phyloP scores from a whole-genome alignment of 2,888 invertebrate species.

The Lithodes maja region DNA sequence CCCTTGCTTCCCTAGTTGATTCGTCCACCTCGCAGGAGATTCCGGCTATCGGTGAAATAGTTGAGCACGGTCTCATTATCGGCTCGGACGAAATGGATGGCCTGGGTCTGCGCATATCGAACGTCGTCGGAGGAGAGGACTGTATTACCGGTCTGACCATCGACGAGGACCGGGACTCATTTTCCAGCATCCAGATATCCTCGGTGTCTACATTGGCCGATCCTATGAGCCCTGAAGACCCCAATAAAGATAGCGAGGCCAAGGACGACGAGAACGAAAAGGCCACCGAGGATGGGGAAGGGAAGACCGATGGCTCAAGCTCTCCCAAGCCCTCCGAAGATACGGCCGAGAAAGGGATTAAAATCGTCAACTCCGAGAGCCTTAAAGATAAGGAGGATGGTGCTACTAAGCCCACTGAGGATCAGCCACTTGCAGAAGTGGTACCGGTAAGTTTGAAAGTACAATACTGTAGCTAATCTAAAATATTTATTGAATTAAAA shows the following conservation, averaged over 20 bases:
- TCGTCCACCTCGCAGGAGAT: background rate
- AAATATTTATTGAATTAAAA: no score
- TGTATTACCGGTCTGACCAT: slow-evolving; percentile 68
- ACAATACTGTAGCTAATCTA: no score
- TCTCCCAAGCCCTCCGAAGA: background rate
- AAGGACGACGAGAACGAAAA: background rate
- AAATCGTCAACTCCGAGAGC: slow-evolving; percentile 34
- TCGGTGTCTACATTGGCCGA: slow-evolving; percentile 66
- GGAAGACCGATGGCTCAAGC: background rate
- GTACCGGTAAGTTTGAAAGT: no score
- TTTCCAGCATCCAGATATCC: slow-evolving; percentile 65
- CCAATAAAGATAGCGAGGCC: slow-evolving; percentile 32
- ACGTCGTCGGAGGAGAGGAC: slow-evolving; percentile 69
- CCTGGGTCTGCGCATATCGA: slow-evolving; percentile 68
- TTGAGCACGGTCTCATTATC: slow-evolving; percentile 67
- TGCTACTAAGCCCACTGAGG: no score
- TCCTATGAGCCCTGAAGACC: slow-evolving; percentile 60
- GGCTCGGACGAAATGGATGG: slow-evolving; percentile 68
- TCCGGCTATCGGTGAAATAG: slow-evolving; percentile 52
- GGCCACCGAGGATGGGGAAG: background rate
- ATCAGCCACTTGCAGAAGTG: no score
- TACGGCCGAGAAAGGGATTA: background rate
- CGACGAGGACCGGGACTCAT: slow-evolving; percentile 62
- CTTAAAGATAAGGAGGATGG: background rate
- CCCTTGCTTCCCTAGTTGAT: slow-evolving; percentile 59